Base-by-base conservation (phyloP, 2,113 vertebrate genomes). In the Rhabdomys dilectus region DNA sequence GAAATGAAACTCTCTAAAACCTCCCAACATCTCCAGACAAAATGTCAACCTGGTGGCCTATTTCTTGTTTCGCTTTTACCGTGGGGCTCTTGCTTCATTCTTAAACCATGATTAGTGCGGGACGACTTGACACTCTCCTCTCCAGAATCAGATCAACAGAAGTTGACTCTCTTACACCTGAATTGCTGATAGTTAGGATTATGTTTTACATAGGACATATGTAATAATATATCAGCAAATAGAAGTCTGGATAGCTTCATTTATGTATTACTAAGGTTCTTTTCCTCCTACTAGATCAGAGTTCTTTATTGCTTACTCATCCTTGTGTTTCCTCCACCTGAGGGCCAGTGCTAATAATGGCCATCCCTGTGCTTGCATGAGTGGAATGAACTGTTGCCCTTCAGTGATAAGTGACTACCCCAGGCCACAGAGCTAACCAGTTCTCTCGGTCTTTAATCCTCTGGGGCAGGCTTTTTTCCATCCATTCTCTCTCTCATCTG, bases 401-500 rank as follows among this genome's bases (percentile, higher is more conserved):
- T 58, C 1, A 1, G 7, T 48, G 89, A 19, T 8, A 22, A 94
- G 29, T 24, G 58, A 89, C 24, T 92, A 76, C 12, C 78, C 92
- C 76, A 72, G 66, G 76, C 92, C 45, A 34, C 85, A 92, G 73
- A 95, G 11, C 48, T 70, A 78, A 76, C 84, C 78, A 62, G 17
- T 73, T 93, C 64, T 58, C 93, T 81, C 31, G 17, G 53, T 93
- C 93, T 96, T 95, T 94, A 73, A 89, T 89, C 62, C 34, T 75
- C 48, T 29, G 76, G 36, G 19, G 22, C 12, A 96, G 72, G 21
- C 82, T 97, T 85, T 82, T 26, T 89, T 73, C 73, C 17, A 24
- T 58, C 5, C 45, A n/a, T n/a, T 64, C 78, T n/a, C 45, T 93
- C 48, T 77, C 29, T 78, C 34, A 48, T 39, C 75, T 73, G 93